Evolutionary conservation across 2,797 vertebrate species (phyloP).

Genomic region (Tauraco hartlaubi): DNA sequence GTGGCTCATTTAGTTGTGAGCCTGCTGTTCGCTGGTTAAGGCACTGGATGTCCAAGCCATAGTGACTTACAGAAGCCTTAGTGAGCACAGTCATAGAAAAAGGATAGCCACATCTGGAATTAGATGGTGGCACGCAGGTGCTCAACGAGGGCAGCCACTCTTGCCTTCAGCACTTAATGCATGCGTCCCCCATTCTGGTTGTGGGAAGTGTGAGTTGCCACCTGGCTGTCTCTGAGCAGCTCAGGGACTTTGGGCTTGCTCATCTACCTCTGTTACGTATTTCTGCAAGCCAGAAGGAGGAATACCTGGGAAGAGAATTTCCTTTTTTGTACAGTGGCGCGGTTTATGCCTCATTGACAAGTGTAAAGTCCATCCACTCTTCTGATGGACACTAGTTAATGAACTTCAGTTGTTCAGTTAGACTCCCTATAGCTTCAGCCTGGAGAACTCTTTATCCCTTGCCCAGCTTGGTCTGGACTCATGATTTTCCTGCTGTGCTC

Average conservation of each 20-base stretch:
- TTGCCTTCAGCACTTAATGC: neutral
- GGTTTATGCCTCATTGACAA: neutral
- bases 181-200: neutral
- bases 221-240: neutral
- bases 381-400: neutral
- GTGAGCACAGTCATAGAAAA: neutral
- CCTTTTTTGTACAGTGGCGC: neutral
- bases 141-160: neutral
- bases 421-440: neutral
- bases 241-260: neutral
- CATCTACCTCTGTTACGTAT: neutral
- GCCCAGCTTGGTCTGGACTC: neutral
- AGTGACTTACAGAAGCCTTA: neutral
- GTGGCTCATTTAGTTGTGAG: neutral
- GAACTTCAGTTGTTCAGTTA: neutral
- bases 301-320: neutral
- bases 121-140: neutral
- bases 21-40: neutral
- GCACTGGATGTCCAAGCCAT: neutral
- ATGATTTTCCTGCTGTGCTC: neutral
- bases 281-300: neutral
- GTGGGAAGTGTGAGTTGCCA: neutral
- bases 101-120: neutral
- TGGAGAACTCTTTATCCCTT: neutral
- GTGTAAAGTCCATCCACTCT: neutral